A percentile compares a stretch with the other conserved stretches of the same genome.
Evolutionary conservation across 2,113 vertebrate genomes (phyloP).

Genomic region (Leuciscus idus): DNA sequence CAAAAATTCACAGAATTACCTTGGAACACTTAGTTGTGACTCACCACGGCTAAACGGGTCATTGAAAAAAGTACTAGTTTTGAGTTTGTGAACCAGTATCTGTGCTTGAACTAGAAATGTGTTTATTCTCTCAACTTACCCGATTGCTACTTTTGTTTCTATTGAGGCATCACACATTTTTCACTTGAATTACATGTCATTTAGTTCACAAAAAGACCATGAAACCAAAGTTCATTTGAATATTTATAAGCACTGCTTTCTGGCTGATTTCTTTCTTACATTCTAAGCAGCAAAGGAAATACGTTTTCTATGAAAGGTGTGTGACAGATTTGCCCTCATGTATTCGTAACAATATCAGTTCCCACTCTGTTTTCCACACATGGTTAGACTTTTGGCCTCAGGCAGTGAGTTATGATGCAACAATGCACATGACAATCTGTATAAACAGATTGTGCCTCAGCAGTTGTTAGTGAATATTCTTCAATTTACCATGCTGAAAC

Average conservation of each 20-base stretch:
- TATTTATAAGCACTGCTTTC: conserved; percentile 7
- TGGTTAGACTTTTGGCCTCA: conserved; percentile 38
- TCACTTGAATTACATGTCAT: conserved; percentile 7
- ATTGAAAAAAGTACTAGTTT: conserved; percentile 58
- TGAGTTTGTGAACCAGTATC: conserved; percentile 33
- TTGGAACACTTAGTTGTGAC: conserved; percentile 39
- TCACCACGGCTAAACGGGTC: conserved; percentile 52
- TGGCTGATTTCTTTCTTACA: neutral
- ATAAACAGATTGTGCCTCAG: conserved; percentile 27
- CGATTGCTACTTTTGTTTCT: conserved; percentile 35
- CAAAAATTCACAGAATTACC: conserved; percentile 38
- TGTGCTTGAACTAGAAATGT: conserved; percentile 45
- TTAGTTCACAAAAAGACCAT: conserved; percentile 28
- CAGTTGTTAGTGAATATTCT: conserved; percentile 32
- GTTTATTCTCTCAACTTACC: conserved; percentile 48
- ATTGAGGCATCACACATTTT: conserved; percentile 18
- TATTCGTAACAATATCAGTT: conserved; percentile 38
- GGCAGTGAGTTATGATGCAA: conserved; percentile 39
- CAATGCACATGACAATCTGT: conserved; percentile 6
- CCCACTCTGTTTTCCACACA: conserved; percentile 31
- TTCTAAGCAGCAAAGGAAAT: conserved; percentile 8
- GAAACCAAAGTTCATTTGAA: conserved; percentile 33
- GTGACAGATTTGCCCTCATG: conserved; percentile 28
- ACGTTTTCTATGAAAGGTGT: conserved; percentile 4
- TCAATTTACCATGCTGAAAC: neutral